Conservation (phyloP, 1,140 invertebrate genomes). For the Drusus annulatus region DNA sequence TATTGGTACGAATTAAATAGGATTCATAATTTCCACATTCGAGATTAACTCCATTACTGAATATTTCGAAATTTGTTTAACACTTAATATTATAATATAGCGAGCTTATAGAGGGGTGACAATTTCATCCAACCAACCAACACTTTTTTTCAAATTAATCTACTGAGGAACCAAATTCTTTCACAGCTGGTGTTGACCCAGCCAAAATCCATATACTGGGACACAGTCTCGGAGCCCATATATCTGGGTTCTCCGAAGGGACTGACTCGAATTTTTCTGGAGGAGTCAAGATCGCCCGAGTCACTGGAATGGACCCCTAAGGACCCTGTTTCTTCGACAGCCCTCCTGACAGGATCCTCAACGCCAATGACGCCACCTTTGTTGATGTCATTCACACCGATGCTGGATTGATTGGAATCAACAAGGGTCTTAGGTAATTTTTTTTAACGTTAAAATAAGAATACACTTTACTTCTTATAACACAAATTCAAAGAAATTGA, state of each 20-base stretch:
- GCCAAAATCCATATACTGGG: slow-evolving; percentile 63
- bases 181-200: slow-evolving; percentile 60
- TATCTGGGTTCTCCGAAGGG: slow-evolving; percentile 69
- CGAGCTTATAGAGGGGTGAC: too few species aligned
- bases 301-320: slow-evolving; percentile 79
- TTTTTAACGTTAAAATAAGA: too few species aligned
- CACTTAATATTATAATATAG: too few species aligned
- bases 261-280: slow-evolving; percentile 62
- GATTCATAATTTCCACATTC: too few species aligned
- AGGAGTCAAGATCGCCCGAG: slow-evolving; percentile 68
- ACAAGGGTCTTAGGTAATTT: slow-evolving; percentile 5
- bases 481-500: too few species aligned
- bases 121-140: too few species aligned
- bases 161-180: neutral
- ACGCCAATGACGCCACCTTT: slow-evolving; percentile 75
- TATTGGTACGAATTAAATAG: too few species aligned
- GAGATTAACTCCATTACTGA: too few species aligned
- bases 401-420: slow-evolving; percentile 76
- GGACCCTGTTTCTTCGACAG: slow-evolving; percentile 74
- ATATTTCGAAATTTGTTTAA: too few species aligned
- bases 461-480: too few species aligned
- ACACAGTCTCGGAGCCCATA: slow-evolving; percentile 71
- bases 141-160: too few species aligned
- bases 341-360: slow-evolving; percentile 69
- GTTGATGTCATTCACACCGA: slow-evolving; percentile 81